Evolutionary conservation across 2,113 vertebrate genomes (phyloP).

Genomic region (Microtus oregoni): DNA sequence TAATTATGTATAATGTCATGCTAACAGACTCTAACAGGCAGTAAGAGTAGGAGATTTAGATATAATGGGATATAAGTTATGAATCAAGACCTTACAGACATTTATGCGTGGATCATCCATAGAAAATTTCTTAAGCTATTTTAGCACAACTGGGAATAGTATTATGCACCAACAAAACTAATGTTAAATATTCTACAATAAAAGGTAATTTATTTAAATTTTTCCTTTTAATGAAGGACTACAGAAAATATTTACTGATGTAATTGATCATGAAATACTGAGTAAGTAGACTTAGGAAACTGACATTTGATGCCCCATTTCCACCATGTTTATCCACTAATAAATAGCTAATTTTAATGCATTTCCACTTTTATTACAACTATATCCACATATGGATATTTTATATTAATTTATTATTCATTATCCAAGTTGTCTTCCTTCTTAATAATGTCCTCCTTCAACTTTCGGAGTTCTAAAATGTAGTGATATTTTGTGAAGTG

Average conservation of each 20-base stretch:
- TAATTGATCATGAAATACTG: neutral
- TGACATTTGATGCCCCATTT: neutral
- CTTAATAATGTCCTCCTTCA: neutral
- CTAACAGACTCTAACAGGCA: neutral
- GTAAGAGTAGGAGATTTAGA: neutral
- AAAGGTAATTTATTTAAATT: neutral
- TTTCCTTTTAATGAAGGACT: neutral
- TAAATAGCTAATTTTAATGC: neutral
- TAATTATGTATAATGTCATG: neutral
- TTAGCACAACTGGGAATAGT: neutral
- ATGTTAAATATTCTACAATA: neutral
- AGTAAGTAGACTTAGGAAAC: neutral
- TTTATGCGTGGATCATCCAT: neutral
- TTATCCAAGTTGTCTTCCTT: constrained; percentile 13
- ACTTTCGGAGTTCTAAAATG: neutral
- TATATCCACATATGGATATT: neutral
- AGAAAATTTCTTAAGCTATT: constrained; percentile 3
- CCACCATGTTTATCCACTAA: neutral
- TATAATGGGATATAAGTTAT: neutral
- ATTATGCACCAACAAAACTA: neutral
- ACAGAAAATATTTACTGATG: neutral
- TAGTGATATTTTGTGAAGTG: too few species aligned
- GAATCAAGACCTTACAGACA: neutral
- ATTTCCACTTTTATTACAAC: neutral
- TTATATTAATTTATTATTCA: neutral